phyloP scores from a whole-genome alignment of 1,140 invertebrate species.

The Drosophila ficusphila region DNA sequence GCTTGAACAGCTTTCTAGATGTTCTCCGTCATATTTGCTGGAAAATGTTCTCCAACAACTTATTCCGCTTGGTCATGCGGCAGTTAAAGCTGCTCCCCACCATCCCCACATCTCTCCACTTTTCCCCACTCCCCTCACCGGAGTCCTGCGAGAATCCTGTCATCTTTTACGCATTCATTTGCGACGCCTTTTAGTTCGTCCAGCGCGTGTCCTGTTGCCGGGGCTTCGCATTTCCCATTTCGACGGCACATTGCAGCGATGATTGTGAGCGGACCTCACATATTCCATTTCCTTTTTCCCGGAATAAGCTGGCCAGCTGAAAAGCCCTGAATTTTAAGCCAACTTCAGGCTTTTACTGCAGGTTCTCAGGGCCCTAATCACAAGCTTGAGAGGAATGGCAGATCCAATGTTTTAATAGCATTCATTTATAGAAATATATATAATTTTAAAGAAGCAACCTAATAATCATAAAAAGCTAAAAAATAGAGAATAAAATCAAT shows the following conservation, averaged over 20 bases:
- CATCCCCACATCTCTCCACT: not conserved
- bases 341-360: too few species aligned
- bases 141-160: slow-evolving; percentile 54
- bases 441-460: too few species aligned
- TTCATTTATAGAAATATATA: too few species aligned
- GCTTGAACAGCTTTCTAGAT: slow-evolving; percentile 29
- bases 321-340: not conserved
- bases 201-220: slow-evolving; percentile 32
- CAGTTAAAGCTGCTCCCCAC: slow-evolving; percentile 20
- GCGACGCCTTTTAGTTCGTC: slow-evolving; percentile 47
- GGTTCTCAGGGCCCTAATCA: too few species aligned
- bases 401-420: too few species aligned
- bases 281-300: not conserved
- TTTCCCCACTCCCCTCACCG: slow-evolving; percentile 4
- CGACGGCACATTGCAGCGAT: slow-evolving; percentile 6
- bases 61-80: slow-evolving; percentile 51
- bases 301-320: not conserved
- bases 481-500: too few species aligned
- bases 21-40: slow-evolving; percentile 39
- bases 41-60: slow-evolving; percentile 24
- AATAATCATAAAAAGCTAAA: too few species aligned
- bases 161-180: slow-evolving; percentile 76
- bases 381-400: too few species aligned
- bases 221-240: slow-evolving; percentile 5
- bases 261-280: not conserved